phyloP scores from a whole-genome alignment of 1,140 invertebrate genomes.

The Zaprionus ghesquierei region DNA sequence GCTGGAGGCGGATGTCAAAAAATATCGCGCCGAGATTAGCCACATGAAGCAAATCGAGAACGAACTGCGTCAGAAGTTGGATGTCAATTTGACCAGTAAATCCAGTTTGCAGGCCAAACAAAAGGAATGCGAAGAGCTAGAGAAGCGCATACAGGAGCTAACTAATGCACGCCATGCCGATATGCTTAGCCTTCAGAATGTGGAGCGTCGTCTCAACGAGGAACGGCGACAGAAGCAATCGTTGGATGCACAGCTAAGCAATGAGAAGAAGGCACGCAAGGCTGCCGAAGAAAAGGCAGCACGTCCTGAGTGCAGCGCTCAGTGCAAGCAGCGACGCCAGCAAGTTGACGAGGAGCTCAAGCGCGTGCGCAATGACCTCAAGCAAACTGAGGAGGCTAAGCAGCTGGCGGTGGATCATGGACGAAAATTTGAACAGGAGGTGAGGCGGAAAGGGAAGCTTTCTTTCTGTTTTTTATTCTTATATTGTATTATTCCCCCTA shows the following conservation, averaged over 20 bases:
- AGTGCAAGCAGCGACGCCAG: conserved; percentile 88
- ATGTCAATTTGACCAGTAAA: conserved; percentile 78
- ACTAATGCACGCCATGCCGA: conserved; percentile 89
- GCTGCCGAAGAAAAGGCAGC: conserved; percentile 86
- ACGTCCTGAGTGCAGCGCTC: conserved; percentile 89
- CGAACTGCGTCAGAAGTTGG: conserved; percentile 91
- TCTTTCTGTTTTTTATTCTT: neutral
- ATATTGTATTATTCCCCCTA: neutral
- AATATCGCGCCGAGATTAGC: conserved; percentile 91
- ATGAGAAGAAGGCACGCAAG: conserved; percentile 89
- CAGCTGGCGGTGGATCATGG: conserved; percentile 74
- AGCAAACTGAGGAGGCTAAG: conserved; percentile 87
- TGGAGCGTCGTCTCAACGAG: conserved; percentile 92
- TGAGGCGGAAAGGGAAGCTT: neutral
- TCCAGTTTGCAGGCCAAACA: conserved; percentile 82
- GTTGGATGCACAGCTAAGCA: conserved; percentile 90
- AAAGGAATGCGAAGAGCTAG: conserved; percentile 80
- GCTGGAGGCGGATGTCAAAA: conserved; percentile 89
- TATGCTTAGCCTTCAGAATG: conserved; percentile 88
- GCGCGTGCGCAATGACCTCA: conserved; percentile 89
- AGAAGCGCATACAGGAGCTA: conserved; percentile 87
- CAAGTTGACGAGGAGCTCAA: conserved; percentile 92
- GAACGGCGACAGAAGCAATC: conserved; percentile 90
- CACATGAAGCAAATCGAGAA: conserved; percentile 91
- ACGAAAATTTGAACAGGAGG: conserved; percentile 78